These are phyloP conservation scores for Chloroceryle aenea DNA, from an alignment of 2,113 vertebrate species.

Conservation along the genomic window DNA sequence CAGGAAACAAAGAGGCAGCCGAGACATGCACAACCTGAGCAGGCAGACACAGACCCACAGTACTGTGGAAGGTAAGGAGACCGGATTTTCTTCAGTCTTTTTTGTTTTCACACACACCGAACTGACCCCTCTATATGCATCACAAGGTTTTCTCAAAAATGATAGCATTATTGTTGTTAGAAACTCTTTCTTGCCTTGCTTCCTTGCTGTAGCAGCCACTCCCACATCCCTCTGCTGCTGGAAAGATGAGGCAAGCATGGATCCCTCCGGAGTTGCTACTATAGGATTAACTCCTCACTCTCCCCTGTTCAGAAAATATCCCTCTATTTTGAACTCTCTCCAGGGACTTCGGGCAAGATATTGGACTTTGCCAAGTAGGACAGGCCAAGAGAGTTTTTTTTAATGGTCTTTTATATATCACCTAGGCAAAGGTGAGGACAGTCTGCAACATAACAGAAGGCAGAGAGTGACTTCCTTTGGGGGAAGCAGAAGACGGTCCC, in stretches of 20 bases:
- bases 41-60: not conserved
- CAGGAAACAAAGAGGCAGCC: not conserved
- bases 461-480: rapidly evolving
- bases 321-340: rapidly evolving
- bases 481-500: rapidly evolving
- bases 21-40: rapidly evolving
- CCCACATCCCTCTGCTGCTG: not conserved
- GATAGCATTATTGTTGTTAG: rapidly evolving
- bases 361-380: rapidly evolving
- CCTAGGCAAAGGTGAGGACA: rapidly evolving
- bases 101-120: not conserved
- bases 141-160: not conserved
- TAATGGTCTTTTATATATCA: rapidly evolving
- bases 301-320: rapidly evolving
- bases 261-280: not conserved
- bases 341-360: rapidly evolving
- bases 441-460: too few relatives aligned
- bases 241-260: not conserved
- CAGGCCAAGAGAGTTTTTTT: not conserved
- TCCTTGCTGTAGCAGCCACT: not conserved
- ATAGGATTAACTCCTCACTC: not conserved
- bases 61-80: rapidly evolving
- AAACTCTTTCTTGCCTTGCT: not conserved
- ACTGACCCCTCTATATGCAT: rapidly evolving
- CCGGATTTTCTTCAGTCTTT: not conserved